phyloP scores from a whole-genome alignment of 2,797 vertebrate species.

The Carapus acus region DNA sequence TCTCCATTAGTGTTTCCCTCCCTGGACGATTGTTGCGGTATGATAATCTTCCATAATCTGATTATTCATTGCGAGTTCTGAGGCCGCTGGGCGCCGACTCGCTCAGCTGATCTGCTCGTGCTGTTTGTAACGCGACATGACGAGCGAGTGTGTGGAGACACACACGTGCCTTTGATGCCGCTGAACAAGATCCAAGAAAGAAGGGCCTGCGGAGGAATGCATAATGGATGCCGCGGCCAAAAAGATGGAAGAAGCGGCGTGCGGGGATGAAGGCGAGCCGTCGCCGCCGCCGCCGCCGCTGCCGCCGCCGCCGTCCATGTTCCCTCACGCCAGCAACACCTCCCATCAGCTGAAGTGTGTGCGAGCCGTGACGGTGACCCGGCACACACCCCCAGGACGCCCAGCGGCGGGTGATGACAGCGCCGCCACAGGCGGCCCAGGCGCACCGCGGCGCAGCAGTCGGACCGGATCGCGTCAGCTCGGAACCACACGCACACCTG shows the following conservation, averaged over 20 bases:
- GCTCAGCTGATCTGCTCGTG: not conserved
- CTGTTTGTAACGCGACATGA: not conserved
- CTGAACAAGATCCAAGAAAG: not conserved
- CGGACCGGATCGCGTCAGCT: not conserved
- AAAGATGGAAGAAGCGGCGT: too few relatives aligned
- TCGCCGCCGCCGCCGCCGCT: too few relatives aligned
- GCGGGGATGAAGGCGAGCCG: not conserved
- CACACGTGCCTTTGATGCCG: not conserved
- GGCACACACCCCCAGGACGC: not conserved
- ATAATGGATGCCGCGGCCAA: not conserved
- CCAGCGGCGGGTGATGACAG: not conserved
- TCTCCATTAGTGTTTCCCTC: too few relatives aligned
- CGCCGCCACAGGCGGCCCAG: not conserved
- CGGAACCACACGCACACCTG: not conserved
- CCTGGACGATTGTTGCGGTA: too few relatives aligned
- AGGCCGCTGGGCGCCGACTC: too few relatives aligned
- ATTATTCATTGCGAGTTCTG: too few relatives aligned
- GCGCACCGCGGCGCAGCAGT: too few relatives aligned
- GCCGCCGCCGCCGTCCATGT: not conserved
- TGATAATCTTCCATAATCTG: too few relatives aligned
- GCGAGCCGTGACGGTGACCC: not conserved
- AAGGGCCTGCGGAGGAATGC: constrained; percentile 1
- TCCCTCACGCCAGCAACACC: not conserved
- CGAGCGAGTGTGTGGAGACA: not conserved
- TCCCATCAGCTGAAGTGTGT: not conserved